Evolutionary conservation across 1,140 invertebrate species (phyloP), one percentile per base, ranked within the genome.

Genomic region (Teleogryllus occipitalis): DNA sequence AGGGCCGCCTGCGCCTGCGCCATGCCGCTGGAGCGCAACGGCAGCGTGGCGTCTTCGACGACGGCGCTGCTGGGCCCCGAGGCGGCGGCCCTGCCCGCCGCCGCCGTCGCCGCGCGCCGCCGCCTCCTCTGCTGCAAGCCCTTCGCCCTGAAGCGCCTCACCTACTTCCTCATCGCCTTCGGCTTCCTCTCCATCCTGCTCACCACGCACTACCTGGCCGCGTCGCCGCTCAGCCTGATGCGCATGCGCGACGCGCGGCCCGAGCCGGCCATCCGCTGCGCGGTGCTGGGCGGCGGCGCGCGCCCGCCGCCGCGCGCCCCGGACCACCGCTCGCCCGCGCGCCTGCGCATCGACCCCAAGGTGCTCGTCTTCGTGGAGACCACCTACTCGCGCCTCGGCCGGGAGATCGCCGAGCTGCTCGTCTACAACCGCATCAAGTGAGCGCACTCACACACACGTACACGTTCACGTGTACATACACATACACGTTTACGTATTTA

Each of bases 341-440:
- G 93, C 47, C 86, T 96, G 48, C 90, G 94, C 78, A 95, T 96
- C 85, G 96, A 97, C 87, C 93, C 95, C 47, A 97, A 97, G 87
- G 95, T 98, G 81, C 88, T 98, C 81, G 93, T 98, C 80, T 96
- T 98, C 85, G 95, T 97, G n/a, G 97, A 98, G 87, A 97, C 96
- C 18, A 93, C 95, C 74, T 98, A 97, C 86, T 97, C 96, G 7
- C 90, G 93, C 81, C 88, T 97, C n/a, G 96, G 96, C 72, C 90
- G 93, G 82, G 95, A 97, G 85, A 97, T 98, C 83, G 93, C 94
- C n/a, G 95, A 96, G 86, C 88, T 97, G 74, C 90, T 98, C 76
- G 96, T 98, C 84, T 94, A 97, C 84, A 96, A 96, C 86, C 90
- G 96, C 83, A 96, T 98, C 84, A 96, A 97, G 93, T 97, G 88